phyloP scores from a whole-genome alignment of 2,113 vertebrate genomes.

The Chauna torquata region DNA sequence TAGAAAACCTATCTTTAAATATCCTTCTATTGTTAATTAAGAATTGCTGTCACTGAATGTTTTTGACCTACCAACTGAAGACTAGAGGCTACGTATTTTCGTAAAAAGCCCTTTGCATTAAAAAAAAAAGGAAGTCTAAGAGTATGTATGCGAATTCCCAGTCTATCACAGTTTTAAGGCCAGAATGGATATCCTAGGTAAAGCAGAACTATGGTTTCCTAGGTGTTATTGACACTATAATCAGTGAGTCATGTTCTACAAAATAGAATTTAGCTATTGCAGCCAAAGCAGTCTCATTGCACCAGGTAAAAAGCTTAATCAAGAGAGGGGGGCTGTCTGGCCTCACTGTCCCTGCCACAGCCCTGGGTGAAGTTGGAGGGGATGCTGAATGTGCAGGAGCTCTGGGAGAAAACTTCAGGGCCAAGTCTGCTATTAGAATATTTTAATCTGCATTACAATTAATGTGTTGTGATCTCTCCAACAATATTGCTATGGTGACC shows the following conservation, averaged over 20 bases:
- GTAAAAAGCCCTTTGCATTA: neutral
- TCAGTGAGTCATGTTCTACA: neutral
- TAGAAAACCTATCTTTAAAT: neutral
- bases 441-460: neutral
- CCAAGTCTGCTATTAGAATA: neutral
- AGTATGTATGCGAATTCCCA: neutral
- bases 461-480: neutral
- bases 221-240: neutral
- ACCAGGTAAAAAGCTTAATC: neutral
- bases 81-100: neutral
- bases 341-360: neutral
- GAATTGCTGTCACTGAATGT: neutral
- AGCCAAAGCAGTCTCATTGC: neutral
- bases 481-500: neutral
- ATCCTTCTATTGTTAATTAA: neutral
- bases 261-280: neutral
- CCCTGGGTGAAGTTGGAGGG: neutral
- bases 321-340: neutral
- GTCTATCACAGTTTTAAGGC: neutral
- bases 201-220: neutral
- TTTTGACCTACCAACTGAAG: neutral
- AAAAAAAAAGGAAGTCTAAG: neutral
- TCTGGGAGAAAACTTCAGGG: neutral
- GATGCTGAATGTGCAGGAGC: neutral
- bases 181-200: neutral